These are phyloP conservation scores for Neodiprion lecontei DNA, from an alignment of 1,140 invertebrate genomes.

Conservation along the genomic window DNA sequence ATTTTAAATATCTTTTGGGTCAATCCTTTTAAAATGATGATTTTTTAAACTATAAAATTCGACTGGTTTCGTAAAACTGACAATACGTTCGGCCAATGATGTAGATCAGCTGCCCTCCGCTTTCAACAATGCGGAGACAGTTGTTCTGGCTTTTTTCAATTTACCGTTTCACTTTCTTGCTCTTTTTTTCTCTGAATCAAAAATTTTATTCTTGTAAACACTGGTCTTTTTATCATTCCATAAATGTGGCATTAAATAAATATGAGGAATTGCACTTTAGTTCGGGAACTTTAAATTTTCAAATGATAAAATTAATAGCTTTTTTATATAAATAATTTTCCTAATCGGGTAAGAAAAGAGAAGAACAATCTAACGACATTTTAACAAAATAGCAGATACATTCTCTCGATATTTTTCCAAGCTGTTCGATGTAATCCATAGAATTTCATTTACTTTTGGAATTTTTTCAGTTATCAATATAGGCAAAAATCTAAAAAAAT, in stretches of 20 bases:
- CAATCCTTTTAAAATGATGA: background rate
- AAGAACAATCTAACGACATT: background rate
- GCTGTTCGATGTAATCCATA: background rate
- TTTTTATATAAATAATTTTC: background rate
- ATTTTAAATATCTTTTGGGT: background rate
- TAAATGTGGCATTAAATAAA: background rate
- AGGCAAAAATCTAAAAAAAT: background rate
- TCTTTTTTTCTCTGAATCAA: background rate
- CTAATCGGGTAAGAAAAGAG: background rate
- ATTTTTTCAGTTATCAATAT: background rate
- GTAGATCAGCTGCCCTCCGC: no score
- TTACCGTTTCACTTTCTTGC: background rate
- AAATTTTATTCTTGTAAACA: constrained; percentile 1
- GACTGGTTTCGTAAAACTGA: background rate
- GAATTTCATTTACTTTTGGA: background rate
- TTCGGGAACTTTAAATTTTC: background rate
- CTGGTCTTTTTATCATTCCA: constrained; percentile 2
- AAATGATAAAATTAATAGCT: background rate
- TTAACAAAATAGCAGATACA: background rate
- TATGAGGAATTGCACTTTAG: background rate
- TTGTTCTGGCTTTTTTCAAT: background rate
- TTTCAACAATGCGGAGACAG: no score
- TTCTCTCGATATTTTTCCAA: background rate
- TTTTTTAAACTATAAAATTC: background rate
- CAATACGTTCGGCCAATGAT: background rate